Percentiles rank a stretch among this genome's conserved stretches.
phyloP scores from a whole-genome alignment of 2,888 invertebrate genomes.

The Ramazzottius varieornatus region DNA sequence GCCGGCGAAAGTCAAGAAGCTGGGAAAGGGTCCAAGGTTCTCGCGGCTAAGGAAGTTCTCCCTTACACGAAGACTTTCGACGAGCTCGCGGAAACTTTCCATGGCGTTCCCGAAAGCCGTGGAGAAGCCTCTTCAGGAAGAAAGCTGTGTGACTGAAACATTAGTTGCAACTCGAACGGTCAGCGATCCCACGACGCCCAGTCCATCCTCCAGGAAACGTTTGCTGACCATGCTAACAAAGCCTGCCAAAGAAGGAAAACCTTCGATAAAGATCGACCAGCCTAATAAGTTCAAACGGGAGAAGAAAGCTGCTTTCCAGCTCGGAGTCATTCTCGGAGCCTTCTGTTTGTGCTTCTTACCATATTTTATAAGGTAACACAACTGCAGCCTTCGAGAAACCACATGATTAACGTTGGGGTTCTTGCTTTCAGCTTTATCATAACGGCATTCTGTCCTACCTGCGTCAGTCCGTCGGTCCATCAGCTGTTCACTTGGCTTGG shows the following conservation, averaged over 20 bases:
- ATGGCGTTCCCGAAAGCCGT: neutral
- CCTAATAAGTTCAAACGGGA: slow-evolving; percentile 13
- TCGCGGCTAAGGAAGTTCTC: neutral
- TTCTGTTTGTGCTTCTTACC: slow-evolving; percentile 33
- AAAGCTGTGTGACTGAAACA: no score
- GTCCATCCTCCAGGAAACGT: neutral
- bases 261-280: neutral
- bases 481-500: slow-evolving; percentile 28
- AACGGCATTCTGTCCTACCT: slow-evolving; percentile 28
- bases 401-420: no score
- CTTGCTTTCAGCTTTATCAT: slow-evolving; percentile 30
- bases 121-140: no score
- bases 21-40: neutral
- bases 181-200: neutral
- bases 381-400: no score
- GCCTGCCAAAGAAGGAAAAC: no score
- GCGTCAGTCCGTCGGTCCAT: slow-evolving; percentile 23
- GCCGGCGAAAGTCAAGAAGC: neutral
- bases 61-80: neutral
- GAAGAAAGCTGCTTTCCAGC: slow-evolving; percentile 30
- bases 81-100: neutral
- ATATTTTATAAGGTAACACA: no score
- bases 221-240: neutral
- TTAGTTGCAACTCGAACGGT: neutral
- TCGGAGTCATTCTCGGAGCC: slow-evolving; percentile 33